phyloP scores from a whole-genome alignment of 2,113 vertebrate genomes.

The Pyxicephalus adspersus region DNA sequence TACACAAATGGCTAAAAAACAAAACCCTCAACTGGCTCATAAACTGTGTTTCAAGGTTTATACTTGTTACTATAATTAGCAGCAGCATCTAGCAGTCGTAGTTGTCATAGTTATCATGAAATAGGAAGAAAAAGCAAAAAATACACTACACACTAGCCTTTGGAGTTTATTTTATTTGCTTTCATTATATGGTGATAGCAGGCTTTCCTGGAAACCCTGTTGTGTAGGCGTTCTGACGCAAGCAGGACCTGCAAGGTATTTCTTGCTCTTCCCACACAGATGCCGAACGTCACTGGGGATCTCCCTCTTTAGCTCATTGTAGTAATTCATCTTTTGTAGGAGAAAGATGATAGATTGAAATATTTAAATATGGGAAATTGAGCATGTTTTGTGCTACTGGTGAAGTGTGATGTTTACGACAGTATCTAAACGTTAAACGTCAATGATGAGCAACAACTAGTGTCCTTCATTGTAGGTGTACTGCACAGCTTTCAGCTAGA shows the following conservation, averaged over 20 bases:
- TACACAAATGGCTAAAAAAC: too few species aligned
- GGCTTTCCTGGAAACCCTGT: slow-evolving; percentile 62
- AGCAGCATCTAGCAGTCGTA: not conserved
- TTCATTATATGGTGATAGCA: slow-evolving; percentile 42
- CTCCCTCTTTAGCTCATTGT: slow-evolving; percentile 58
- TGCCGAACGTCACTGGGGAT: slow-evolving; percentile 62
- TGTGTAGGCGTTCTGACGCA: slow-evolving; percentile 58
- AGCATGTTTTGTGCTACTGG: not conserved
- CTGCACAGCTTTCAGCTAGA: not conserved
- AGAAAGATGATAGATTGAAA: not conserved
- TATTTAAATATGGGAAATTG: not conserved
- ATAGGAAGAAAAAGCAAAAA: not conserved
- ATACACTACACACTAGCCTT: not conserved
- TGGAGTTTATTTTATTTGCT: slow-evolving; percentile 1
- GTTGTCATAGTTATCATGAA: not conserved
- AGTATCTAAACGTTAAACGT: not conserved
- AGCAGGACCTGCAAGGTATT: slow-evolving; percentile 47
- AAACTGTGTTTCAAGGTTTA: too few species aligned
- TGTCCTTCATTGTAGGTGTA: not conserved
- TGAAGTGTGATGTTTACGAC: not conserved
- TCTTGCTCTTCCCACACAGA: slow-evolving; percentile 37
- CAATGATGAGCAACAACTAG: not conserved
- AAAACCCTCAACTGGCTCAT: too few species aligned
- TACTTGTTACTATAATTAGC: too few species aligned
- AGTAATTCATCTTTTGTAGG: slow-evolving; percentile 3